These are phyloP conservation scores for Melitaea cinxia DNA, from an alignment of 1,140 invertebrate species.

Conservation along the genomic window DNA sequence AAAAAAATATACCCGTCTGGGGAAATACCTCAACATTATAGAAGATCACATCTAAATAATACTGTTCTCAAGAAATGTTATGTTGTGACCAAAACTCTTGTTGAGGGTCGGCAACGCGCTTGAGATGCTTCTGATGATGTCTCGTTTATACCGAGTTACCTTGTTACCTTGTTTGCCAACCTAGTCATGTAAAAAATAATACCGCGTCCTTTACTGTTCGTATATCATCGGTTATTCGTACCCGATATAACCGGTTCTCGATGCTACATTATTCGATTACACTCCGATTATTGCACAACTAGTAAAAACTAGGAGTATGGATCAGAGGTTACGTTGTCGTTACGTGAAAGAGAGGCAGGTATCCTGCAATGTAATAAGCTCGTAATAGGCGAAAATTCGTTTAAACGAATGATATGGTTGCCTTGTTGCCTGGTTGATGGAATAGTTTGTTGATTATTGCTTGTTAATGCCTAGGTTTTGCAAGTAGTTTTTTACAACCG, in stretches of 20 bases:
- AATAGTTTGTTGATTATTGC: background rate
- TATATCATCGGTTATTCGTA: constrained; percentile 38
- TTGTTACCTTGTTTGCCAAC: no score
- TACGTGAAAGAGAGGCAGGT: constrained; percentile 34
- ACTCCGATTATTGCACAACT: constrained; percentile 34
- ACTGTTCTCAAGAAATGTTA: no score
- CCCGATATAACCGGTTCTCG: constrained; percentile 47
- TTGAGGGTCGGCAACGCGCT: no score
- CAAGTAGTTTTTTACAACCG: background rate
- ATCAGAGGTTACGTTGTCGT: constrained; percentile 47
- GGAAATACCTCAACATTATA: no score
- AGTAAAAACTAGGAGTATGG: constrained; percentile 44
- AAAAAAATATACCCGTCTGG: no score
- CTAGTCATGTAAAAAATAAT: no score
- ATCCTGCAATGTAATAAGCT: constrained; percentile 35
- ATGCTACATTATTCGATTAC: constrained; percentile 56
- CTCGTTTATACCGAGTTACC: no score
- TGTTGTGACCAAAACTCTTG: no score
- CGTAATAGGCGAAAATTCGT: constrained; percentile 35
- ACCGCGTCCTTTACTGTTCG: constrained; percentile 39
- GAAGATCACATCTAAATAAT: no score
- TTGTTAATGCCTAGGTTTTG: background rate
- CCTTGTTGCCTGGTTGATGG: background rate
- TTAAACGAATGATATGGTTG: background rate
- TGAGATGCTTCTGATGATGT: no score